phyloP scores from a whole-genome alignment of 37 sponge, comb jelly and placozoan genomes.

The Chondrilla cf. caribensis region DNA sequence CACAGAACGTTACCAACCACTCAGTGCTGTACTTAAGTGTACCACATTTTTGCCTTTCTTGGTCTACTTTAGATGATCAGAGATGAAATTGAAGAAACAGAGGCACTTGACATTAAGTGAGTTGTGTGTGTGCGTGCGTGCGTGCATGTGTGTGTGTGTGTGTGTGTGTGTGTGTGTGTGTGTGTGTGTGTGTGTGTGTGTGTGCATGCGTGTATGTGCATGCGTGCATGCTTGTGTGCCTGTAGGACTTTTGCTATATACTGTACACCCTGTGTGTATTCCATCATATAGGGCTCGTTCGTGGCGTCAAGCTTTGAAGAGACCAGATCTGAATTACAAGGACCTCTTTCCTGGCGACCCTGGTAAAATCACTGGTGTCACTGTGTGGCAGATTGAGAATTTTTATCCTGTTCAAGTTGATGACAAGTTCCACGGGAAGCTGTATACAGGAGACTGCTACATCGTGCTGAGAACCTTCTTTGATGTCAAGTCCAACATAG shows the following conservation, averaged over 20 bases:
- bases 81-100: too few species aligned
- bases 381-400: conserved; percentile 95
- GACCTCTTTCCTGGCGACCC: conserved; percentile 78
- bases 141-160: conserved; percentile 13
- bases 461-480: conserved; percentile 67
- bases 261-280: too few species aligned
- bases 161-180: neutral
- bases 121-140: neutral
- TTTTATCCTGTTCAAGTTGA: conserved; percentile 87
- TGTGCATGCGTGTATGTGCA: conserved; percentile 27
- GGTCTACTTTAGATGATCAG: too few species aligned
- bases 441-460: conserved; percentile 90
- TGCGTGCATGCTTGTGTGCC: conserved; percentile 19
- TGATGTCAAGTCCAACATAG: conserved; percentile 58
- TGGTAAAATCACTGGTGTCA: conserved; percentile 70
- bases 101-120: too few species aligned
- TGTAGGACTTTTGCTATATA: neutral
- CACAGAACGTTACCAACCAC: too few species aligned
- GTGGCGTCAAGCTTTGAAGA: conserved; percentile 44
- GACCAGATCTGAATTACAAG: conserved; percentile 88
- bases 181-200: conserved; percentile 2
- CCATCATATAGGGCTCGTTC: neutral
- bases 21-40: too few species aligned
- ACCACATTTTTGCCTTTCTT: too few species aligned
- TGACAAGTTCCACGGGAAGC: conserved; percentile 70